phyloP scores from a whole-genome alignment of 2,113 vertebrate genomes.

The Pelecanus crispus region DNA sequence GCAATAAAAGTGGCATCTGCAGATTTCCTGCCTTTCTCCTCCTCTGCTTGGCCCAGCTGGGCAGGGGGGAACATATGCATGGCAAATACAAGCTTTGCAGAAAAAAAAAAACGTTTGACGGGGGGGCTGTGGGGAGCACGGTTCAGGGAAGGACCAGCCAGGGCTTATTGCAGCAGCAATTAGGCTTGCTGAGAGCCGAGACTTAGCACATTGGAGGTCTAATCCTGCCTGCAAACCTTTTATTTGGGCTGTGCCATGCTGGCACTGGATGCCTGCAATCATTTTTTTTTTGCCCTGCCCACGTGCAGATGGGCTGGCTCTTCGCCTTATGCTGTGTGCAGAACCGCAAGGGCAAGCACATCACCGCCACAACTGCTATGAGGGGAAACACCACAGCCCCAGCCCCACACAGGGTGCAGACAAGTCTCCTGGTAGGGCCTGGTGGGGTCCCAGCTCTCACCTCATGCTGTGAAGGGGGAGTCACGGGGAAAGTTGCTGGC shows the following conservation, averaged over 20 bases:
- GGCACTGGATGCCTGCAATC: conserved; percentile 10
- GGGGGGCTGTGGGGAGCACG: neutral
- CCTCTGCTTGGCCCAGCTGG: fast-evolving
- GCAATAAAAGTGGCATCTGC: neutral
- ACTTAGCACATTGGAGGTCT: conserved; percentile 55
- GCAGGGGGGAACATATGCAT: neutral
- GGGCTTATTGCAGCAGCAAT: conserved; percentile 59
- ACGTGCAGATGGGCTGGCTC: conserved; percentile 18
- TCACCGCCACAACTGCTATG: neutral
- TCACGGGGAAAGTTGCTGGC: neutral
- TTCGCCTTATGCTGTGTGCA: neutral
- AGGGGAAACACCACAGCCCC: neutral
- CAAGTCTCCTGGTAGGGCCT: neutral
- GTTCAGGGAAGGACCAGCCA: conserved; percentile 38
- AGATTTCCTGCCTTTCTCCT: neutral
- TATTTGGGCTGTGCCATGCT: conserved; percentile 41
- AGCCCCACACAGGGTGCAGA: fast-evolving
- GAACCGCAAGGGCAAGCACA: neutral
- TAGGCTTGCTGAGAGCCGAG: conserved; percentile 43
- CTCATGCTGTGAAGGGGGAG: neutral
- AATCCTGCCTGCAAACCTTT: conserved; percentile 59
- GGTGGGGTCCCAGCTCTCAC: neutral
- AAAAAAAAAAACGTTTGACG: neutral
- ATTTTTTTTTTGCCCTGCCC: neutral
- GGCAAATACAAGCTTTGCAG: neutral